Evolutionary conservation across 2,113 vertebrate species (phyloP), one percentile per base, ranked within the genome.

Genomic region (Ranitomeya imitator): DNA sequence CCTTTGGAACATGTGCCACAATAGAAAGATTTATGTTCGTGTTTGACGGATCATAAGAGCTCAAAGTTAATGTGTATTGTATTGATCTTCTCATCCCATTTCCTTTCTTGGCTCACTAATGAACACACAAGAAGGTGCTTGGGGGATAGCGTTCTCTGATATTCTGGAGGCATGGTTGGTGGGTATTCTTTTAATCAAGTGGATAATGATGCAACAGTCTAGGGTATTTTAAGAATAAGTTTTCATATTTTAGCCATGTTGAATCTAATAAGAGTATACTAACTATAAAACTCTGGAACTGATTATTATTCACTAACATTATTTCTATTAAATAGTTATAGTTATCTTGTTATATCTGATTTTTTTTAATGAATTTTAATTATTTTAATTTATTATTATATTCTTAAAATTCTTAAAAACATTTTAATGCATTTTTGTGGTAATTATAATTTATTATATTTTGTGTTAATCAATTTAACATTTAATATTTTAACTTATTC

Each of bases 11-110:
- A 73, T 89, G 81, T 88, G 86, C 86, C 83, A 63, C 80, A 88
- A 52, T 59, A 88, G 82, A 61, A 73, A 61, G 82, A 79, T 85
- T 85, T 88, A 76, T 88, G 57, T 71, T 37, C 63, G 65, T 79
- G 7, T 85, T 88, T 85, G 45, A 78, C 83, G 51, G 87, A 89
- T 85, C 82, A 85, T 89, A 89, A 89, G 87, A 89, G 83, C 86
- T 85, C 83, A 77, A 18, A 69, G 67, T 60, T 65, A 90, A 82
- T 67, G 86, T 88, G 89, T 55, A 82, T 67, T 85, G 59, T 85
- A 90, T 90, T 59, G 86, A 90, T 90, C 85, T 65, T 80, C 54
- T 73, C 82, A 88, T 90, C 82, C 89, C 82, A 85, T 90, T 90
- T 90, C 89, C 86, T 88, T 87, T 88, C 67, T 60, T 60, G 82